Evolutionary conservation across 2,888 invertebrate species (phyloP).

Genomic region (Tortricodes alternella): DNA sequence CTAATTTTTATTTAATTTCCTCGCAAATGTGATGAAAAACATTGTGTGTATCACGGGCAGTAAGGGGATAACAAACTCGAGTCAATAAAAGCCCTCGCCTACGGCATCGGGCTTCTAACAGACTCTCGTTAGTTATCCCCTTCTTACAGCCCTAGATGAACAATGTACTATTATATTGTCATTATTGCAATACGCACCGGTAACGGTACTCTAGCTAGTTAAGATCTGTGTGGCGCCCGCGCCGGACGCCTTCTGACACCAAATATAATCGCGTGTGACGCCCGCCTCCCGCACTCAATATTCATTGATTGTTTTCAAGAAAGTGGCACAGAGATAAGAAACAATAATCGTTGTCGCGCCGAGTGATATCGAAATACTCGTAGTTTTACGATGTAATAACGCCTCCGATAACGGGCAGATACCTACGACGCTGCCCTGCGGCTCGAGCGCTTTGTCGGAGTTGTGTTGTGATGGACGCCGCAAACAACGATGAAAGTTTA

Average conservation of each 20-base stretch:
- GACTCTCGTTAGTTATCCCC: too few species aligned
- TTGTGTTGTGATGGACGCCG: background rate
- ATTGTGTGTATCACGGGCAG: too few species aligned
- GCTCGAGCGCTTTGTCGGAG: background rate
- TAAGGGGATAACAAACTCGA: too few species aligned
- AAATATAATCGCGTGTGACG: background rate
- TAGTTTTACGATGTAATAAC: constrained; percentile 11
- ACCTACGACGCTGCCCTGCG: background rate
- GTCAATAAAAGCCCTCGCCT: too few species aligned
- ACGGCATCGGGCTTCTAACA: too few species aligned
- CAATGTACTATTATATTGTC: too few species aligned
- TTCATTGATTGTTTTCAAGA: constrained; percentile 23
- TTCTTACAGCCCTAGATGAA: too few species aligned
- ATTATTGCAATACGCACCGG: too few species aligned
- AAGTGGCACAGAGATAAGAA: constrained; percentile 18
- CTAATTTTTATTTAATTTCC: too few species aligned
- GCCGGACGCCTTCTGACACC: background rate
- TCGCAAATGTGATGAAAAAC: too few species aligned
- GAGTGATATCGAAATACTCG: constrained; percentile 14
- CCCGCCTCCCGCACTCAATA: constrained; percentile 1
- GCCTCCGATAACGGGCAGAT: background rate
- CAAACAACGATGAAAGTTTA: constrained; percentile 12
- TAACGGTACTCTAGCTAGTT: too few species aligned
- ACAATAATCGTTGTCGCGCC: constrained; percentile 7
- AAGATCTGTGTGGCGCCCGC: too few species aligned